phyloP scores from a whole-genome alignment of 2,888 invertebrate species.

The Malthinus flaveolus region DNA sequence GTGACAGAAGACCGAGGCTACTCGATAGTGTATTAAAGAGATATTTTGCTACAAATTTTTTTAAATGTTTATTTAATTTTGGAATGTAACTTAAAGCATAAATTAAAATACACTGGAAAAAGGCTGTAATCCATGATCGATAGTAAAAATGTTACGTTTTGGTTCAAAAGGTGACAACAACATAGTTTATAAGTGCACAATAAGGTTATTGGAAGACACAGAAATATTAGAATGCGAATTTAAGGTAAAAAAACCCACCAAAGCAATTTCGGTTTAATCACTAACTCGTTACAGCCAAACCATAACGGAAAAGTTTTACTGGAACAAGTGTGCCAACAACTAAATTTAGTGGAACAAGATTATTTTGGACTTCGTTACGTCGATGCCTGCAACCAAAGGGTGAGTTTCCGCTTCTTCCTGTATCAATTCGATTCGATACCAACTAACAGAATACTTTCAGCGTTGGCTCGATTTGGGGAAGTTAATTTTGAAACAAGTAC shows the following conservation, averaged over 20 bases:
- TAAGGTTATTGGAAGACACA: conserved; percentile 86
- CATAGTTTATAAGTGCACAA: conserved; percentile 83
- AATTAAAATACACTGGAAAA: not conserved
- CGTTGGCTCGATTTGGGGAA: conserved; percentile 94
- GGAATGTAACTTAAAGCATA: too few species aligned
- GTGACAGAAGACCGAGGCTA: too few species aligned
- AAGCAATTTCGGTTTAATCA: conserved; percentile 12
- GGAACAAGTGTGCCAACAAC: conserved; percentile 87
- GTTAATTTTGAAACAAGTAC: conserved; percentile 88
- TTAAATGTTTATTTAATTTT: too few species aligned
- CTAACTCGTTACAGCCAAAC: conserved; percentile 65
- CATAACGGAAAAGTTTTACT: conserved; percentile 88
- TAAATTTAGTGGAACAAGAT: conserved; percentile 90
- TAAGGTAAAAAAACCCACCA: conserved; percentile 64
- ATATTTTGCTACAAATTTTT: too few species aligned
- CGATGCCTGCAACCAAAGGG: conserved; percentile 85
- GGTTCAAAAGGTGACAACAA: conserved; percentile 71
- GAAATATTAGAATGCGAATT: conserved; percentile 93
- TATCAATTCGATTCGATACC: not conserved
- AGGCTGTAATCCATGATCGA: conserved; percentile 24
- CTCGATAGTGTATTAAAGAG: too few species aligned
- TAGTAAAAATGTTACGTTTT: conserved; percentile 52
- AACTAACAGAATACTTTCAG: conserved; percentile 60
- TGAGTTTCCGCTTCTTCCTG: conserved; percentile 49
- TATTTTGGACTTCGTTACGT: conserved; percentile 94